Base-by-base conservation (phyloP, 2,113 vertebrate species). In the Oreochromis tanganicae region DNA sequence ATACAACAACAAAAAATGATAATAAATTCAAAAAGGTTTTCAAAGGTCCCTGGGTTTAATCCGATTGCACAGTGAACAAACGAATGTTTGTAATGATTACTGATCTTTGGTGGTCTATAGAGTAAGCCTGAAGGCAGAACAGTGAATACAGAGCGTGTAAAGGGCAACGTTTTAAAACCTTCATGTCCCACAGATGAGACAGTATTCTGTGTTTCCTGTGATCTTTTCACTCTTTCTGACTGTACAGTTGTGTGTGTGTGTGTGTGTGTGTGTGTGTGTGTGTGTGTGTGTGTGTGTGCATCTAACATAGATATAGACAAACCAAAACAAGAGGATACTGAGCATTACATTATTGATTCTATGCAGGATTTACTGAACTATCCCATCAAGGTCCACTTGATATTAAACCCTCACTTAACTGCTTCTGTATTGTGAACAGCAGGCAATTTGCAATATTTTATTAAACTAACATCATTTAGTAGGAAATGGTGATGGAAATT, bases 231-330 rank as follows among this genome's bases (percentile, higher is more conserved):
- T n/a, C 16, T 78, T 78, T 50, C 71, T 52, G 27, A 29, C 46
- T 32, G 7, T 19, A 48, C 27, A 50, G 21, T 12, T 78, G 27
- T 48, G 24, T 46, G 9, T 27, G 7, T 68, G 52, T n/a, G 19
- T n/a, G 32, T 13, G 24, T 11, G 14, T 36, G 34, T 11, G 9
- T 11, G 34, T 21, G 52, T 11, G n/a, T 12, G n/a, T n/a, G n/a
- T n/a, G n/a, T n/a, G n/a, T n/a, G 21, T 24, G 9, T 55, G 54
- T n/a, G 19, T 54, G n/a, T 21, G 11, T 5, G 4, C 24, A 75
- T 29, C 41, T 75, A 75, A 19, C 68, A 75, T 19, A 75, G 68
- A 48, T 48, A 50, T 78, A 73, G 38, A 46, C 38, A 27, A 78
- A n/a, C 71, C 16, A 50, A 78, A 78, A 78, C 46, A 78, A 52